Base-by-base conservation (phyloP, 2,888 invertebrate species). In the Limnephilus auricula region DNA sequence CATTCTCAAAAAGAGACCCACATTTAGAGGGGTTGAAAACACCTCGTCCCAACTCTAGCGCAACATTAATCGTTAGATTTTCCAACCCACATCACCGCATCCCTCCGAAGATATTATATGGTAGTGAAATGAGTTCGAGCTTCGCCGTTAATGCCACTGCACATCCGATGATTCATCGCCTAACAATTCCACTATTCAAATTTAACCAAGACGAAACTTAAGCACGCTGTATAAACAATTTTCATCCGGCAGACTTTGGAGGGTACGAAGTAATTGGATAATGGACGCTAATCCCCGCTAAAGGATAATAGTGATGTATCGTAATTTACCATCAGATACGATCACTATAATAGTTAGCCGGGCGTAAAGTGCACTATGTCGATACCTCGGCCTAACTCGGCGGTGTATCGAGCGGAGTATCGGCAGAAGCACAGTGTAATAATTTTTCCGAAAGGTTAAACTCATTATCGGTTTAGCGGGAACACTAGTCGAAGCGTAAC, bases 211-310 rank as follows among this genome's bases (percentile, higher is more conserved):
- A 65, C 50, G 25, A 18, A 65, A 65, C 50, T 6, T 15, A 5
- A 65, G 25, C 50, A 65, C 50, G 50, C 50, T 65, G 50, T 65
- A 65, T 25, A 65, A 65, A 65, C 32, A 84, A 84, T 84, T 84
- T 84, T 84, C 84, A 37, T 40, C 37, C 2, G 25, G 32, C 31
- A 90, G 65, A 83, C 50, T 65, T 65, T 65, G 50, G 50, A 86
- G 85, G 79, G 79, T 32, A 90, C 65, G 78, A 89, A 65, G 45
- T 91, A 91, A 91, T 91, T 91, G 91, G 89, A 89, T 91, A 89
- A 91, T 91, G 32, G 91, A 31, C 79, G 89, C 37, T 91, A 91
- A 91, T 91, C 89, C 89, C 80, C 40, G 80, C 65, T 87, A 83
- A 83, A n/a, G 65, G 89, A 79, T 91, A 79, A 89, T 89, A 37